Conservation (phyloP, 2,888 invertebrate genomes). For the Keiferia lycopersicella region DNA sequence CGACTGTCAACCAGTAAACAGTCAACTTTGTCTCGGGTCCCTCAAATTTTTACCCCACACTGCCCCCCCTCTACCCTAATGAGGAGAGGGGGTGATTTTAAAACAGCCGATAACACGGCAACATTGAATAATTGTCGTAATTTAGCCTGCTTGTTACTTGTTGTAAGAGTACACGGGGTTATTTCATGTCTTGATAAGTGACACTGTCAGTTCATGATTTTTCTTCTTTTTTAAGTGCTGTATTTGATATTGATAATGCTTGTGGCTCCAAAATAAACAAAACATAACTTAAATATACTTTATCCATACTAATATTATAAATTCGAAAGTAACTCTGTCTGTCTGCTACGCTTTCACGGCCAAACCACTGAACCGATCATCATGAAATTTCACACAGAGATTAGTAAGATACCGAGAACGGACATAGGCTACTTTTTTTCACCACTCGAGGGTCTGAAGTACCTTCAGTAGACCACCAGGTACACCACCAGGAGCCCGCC, state of each 20-base stretch:
- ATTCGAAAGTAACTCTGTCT: no score
- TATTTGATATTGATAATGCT: neutral
- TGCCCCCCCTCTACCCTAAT: slow-evolving; percentile 59
- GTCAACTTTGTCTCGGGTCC: slow-evolving; percentile 38
- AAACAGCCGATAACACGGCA: slow-evolving; percentile 74
- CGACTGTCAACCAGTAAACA: slow-evolving; percentile 29
- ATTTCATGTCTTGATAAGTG: slow-evolving; percentile 53
- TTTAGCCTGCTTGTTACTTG: slow-evolving; percentile 70
- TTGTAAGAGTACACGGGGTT: slow-evolving; percentile 65
- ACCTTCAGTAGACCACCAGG: no score
- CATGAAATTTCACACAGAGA: no score
- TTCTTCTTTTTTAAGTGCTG: neutral
- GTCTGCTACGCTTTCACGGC: no score
- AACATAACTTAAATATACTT: no score
- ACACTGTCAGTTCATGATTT: neutral
- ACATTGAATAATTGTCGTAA: slow-evolving; percentile 80
- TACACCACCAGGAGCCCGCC: no score
- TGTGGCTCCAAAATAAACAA: neutral
- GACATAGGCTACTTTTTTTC: no score
- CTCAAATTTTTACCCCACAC: slow-evolving; percentile 42
- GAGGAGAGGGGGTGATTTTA: slow-evolving; percentile 63
- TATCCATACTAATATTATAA: no score
- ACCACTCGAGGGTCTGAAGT: no score
- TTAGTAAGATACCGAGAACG: no score
- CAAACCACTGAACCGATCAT: no score